Evolutionary conservation across 2,113 vertebrate genomes (phyloP).

Genomic region (Mohoua ochrocephala): DNA sequence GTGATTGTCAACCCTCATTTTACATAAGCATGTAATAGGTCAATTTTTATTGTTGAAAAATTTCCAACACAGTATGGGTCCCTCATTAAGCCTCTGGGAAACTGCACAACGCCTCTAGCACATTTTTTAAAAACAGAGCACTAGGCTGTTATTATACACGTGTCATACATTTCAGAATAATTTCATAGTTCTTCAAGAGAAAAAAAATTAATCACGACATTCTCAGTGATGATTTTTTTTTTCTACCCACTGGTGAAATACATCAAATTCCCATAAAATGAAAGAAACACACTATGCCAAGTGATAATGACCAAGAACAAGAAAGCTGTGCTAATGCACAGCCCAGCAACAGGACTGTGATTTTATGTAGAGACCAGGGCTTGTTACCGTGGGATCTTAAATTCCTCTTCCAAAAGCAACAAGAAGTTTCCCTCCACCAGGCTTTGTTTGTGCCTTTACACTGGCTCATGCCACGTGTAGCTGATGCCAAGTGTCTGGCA

Average conservation of each 20-base stretch:
- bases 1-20: slow-evolving; percentile 32
- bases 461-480: neutral
- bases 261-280: slow-evolving; percentile 26
- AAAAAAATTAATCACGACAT: slow-evolving; percentile 33
- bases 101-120: slow-evolving; percentile 2
- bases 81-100: slow-evolving; percentile 37
- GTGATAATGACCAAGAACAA: neutral
- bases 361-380: neutral
- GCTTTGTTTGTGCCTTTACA: neutral
- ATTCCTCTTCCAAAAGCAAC: neutral
- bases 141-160: slow-evolving; percentile 36
- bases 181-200: slow-evolving; percentile 29
- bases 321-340: neutral
- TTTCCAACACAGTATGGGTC: slow-evolving; percentile 15
- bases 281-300: neutral
- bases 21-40: slow-evolving; percentile 36
- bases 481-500: neutral
- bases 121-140: neutral
- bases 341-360: neutral
- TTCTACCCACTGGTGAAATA: neutral
- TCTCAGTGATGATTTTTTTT: slow-evolving; percentile 16
- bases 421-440: neutral
- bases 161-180: slow-evolving; percentile 52
- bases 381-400: neutral
- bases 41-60: slow-evolving; percentile 54